phyloP scores from a whole-genome alignment of 2,113 vertebrate species.

The Phycodurus eques region DNA sequence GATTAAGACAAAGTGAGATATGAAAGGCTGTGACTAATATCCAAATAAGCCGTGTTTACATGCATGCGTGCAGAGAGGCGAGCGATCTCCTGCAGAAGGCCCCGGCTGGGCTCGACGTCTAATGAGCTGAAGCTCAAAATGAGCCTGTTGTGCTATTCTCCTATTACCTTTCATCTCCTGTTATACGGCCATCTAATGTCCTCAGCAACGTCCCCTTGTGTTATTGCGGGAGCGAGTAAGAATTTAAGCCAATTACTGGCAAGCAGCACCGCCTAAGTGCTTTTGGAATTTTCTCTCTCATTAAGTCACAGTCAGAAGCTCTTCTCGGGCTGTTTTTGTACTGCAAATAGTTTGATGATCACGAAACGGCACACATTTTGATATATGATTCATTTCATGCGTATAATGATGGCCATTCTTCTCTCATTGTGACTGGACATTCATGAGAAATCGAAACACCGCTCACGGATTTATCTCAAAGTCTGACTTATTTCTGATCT shows the following conservation, averaged over 20 bases:
- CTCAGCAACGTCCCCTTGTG: conserved; percentile 15
- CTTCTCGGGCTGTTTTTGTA: conserved; percentile 26
- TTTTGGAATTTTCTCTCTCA: conserved; percentile 60
- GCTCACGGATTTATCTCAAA: neutral
- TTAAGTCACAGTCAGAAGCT: conserved; percentile 55
- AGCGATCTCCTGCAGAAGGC: neutral
- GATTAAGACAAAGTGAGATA: conserved; percentile 2
- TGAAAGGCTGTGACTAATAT: neutral
- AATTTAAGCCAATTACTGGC: conserved; percentile 46
- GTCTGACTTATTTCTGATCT: neutral
- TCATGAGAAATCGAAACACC: neutral
- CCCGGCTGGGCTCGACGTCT: conserved; percentile 12
- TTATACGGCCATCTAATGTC: conserved; percentile 28
- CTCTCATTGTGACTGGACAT: neutral
- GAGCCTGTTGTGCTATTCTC: conserved; percentile 24
- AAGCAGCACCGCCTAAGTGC: conserved; percentile 41
- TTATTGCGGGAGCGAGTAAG: conserved; percentile 13
- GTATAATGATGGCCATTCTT: neutral
- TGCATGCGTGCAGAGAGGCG: neutral
- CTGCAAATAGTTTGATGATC: conserved; percentile 29
- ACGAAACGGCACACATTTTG: neutral
- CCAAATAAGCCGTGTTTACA: conserved; percentile 2
- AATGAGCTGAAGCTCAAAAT: conserved; percentile 17
- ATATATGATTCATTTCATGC: neutral
- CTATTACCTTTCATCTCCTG: conserved; percentile 37